These are phyloP conservation scores for Scaptomyza pallida DNA, from an alignment of 1,140 invertebrate species.

Conservation along the genomic window DNA sequence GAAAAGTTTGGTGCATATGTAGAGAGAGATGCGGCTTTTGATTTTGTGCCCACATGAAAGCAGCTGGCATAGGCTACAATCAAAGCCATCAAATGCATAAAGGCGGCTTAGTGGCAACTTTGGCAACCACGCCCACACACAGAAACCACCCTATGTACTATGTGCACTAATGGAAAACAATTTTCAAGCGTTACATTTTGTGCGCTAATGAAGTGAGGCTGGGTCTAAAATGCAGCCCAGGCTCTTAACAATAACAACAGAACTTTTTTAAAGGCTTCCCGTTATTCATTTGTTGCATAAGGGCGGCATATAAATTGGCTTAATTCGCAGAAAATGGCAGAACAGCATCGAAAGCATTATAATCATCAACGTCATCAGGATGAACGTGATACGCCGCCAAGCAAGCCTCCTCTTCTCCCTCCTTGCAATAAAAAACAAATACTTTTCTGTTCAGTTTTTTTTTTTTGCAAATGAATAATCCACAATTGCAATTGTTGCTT, in stretches of 20 bases:
- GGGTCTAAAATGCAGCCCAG: background rate
- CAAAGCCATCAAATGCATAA: constrained; percentile 81
- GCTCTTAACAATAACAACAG: too few relatives aligned
- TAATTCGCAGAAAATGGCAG: constrained; percentile 78
- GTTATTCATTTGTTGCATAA: constrained; percentile 57
- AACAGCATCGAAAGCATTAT: constrained; percentile 13
- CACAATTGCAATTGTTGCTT: too few relatives aligned
- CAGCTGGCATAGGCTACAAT: constrained; percentile 49
- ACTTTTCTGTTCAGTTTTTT: background rate
- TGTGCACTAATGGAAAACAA: constrained; percentile 63
- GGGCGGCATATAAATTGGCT: constrained; percentile 69
- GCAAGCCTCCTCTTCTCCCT: too few relatives aligned
- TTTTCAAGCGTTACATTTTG: constrained; percentile 62
- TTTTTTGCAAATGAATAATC: constrained; percentile 75
- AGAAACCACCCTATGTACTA: background rate
- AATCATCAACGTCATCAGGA: constrained; percentile 43
- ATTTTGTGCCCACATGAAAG: constrained; percentile 40
- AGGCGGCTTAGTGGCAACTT: constrained; percentile 69
- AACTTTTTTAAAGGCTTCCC: constrained; percentile 55
- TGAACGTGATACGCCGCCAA: constrained; percentile 13
- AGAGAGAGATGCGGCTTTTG: background rate
- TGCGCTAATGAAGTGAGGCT: constrained; percentile 69
- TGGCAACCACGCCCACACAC: constrained; percentile 19
- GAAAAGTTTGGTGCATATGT: constrained; percentile 54
- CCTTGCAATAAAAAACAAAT: constrained; percentile 35